Conservation (phyloP, 2,113 vertebrate genomes). For the Leptodactylus fuscus region DNA sequence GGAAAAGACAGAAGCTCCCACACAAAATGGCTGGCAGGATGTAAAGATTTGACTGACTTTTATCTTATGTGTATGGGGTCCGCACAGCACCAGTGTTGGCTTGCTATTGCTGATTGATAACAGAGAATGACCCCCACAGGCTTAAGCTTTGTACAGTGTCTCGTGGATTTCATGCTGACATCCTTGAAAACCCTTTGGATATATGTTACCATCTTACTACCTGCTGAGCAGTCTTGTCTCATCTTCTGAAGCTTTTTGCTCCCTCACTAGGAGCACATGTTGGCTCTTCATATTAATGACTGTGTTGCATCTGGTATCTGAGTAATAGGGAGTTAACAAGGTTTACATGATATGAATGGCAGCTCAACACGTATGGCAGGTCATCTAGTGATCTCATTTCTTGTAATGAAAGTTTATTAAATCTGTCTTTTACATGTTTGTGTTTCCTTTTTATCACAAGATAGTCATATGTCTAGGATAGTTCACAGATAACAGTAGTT, state of each 20-base stretch:
- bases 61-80: too few relatives aligned
- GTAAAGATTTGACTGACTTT: too few relatives aligned
- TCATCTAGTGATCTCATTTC: constrained; percentile 17
- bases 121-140: too few relatives aligned
- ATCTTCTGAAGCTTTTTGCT: not conserved
- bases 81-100: too few relatives aligned
- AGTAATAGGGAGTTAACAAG: constrained; percentile 24
- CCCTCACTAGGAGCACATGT: not conserved
- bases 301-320: constrained; percentile 28
- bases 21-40: too few relatives aligned
- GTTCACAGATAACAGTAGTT: constrained; percentile 9
- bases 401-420: not conserved
- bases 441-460: constrained; percentile 41
- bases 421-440: constrained; percentile 6
- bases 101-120: too few relatives aligned
- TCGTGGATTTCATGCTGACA: too few relatives aligned
- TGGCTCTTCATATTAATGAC: not conserved
- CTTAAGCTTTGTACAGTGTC: not conserved
- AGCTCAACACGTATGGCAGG: not conserved
- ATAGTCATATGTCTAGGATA: constrained; percentile 30
- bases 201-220: not conserved
- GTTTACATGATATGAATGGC: constrained; percentile 13
- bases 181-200: not conserved
- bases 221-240: not conserved
- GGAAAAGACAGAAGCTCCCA: too few relatives aligned